These are phyloP conservation scores for Eonycteris spelaea DNA, from an alignment of 2,113 vertebrate species.

Conservation along the genomic window DNA sequence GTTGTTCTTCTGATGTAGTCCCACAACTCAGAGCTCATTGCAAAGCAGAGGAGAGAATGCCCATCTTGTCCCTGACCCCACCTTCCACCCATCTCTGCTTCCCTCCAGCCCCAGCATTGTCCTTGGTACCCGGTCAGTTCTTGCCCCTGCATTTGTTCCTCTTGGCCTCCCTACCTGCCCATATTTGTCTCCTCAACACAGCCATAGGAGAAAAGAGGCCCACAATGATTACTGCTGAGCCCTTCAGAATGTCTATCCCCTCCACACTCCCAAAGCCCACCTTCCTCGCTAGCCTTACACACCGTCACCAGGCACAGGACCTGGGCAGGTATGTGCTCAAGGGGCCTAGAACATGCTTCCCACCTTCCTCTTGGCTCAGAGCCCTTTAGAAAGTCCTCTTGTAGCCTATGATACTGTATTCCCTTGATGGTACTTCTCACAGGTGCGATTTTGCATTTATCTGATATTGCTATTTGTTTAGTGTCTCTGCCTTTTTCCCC, in stretches of 20 bases:
- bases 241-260: neutral
- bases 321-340: neutral
- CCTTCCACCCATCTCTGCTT: fast-evolving
- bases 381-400: neutral
- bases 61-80: neutral
- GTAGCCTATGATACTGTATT: neutral
- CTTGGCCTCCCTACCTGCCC: neutral
- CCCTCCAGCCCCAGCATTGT: neutral
- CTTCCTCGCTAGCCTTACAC: neutral
- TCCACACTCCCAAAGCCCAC: neutral
- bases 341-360: neutral
- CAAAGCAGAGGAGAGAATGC: neutral
- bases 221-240: fast-evolving
- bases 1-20: neutral
- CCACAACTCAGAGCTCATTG: neutral
- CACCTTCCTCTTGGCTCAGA: neutral
- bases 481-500: neutral
- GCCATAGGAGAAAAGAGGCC: neutral
- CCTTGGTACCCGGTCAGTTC: neutral
- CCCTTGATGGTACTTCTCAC: too few species aligned
- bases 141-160: neutral
- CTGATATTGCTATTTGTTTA: neutral
- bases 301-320: neutral
- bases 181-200: neutral
- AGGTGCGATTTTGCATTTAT: neutral